phyloP scores from a whole-genome alignment of 2,797 vertebrate genomes.

The Phylloscopus collybita region DNA sequence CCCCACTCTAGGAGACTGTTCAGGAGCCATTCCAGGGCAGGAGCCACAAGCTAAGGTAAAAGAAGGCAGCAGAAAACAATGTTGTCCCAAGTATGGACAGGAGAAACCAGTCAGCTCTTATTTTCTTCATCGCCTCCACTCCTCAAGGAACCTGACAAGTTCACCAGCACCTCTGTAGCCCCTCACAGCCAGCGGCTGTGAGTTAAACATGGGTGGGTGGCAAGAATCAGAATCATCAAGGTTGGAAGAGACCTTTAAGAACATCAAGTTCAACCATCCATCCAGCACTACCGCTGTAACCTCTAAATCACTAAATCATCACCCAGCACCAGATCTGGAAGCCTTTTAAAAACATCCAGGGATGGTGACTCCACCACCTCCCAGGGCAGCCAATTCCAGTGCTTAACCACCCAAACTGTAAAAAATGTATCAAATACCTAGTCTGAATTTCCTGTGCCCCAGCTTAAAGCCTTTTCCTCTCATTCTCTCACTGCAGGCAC shows the following conservation, averaged over 20 bases:
- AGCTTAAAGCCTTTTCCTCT: background rate
- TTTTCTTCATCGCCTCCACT: background rate
- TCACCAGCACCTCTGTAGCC: background rate
- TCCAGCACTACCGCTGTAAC: background rate
- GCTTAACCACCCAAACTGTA: background rate
- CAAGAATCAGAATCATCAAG: background rate
- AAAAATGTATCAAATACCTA: background rate
- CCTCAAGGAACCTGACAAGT: background rate
- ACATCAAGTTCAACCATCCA: background rate
- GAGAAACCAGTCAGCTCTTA: background rate
- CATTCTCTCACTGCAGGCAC: background rate
- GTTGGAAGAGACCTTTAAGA: background rate
- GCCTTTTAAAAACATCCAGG: background rate
- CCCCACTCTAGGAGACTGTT: background rate
- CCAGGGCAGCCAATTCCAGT: background rate
- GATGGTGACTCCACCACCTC: background rate
- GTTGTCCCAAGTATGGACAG: rapidly evolving
- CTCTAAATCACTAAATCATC: background rate
- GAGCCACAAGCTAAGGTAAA: background rate
- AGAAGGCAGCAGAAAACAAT: background rate
- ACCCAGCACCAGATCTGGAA: background rate
- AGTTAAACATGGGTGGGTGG: background rate
- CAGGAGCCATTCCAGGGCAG: background rate
- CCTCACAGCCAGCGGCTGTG: background rate
- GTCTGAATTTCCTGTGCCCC: background rate